These are phyloP conservation scores for Drosophila trichaetosa DNA, from an alignment of 2,888 invertebrate species.

Conservation along the genomic window DNA sequence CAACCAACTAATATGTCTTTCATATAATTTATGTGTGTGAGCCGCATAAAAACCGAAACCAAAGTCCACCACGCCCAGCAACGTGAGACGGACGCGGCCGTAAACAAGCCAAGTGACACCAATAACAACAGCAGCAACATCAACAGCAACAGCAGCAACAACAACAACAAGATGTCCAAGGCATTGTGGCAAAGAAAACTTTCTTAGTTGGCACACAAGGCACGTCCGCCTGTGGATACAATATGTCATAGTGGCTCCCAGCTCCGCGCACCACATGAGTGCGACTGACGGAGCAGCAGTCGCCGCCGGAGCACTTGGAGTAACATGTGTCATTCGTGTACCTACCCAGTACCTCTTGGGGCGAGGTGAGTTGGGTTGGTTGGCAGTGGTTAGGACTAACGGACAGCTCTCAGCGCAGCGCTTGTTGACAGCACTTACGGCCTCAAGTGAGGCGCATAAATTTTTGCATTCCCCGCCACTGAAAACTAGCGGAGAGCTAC, in stretches of 20 bases:
- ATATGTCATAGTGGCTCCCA: constrained; percentile 72
- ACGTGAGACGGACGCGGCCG: constrained; percentile 49
- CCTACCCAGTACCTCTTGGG: background rate
- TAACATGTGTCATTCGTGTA: constrained; percentile 58
- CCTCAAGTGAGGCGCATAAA: constrained; percentile 59
- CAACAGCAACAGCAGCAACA: background rate
- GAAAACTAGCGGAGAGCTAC: background rate
- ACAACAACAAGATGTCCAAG: background rate
- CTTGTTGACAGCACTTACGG: constrained; percentile 72
- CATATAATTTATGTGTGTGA: constrained; percentile 66
- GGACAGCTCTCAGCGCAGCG: constrained; percentile 38
- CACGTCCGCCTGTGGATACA: constrained; percentile 77
- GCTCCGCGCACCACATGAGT: constrained; percentile 36
- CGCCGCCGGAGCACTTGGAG: constrained; percentile 49
- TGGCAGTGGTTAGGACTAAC: background rate
- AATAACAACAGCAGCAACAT: constrained; percentile 16
- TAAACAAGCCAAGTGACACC: constrained; percentile 58
- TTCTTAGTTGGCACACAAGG: constrained; percentile 62
- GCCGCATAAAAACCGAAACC: constrained; percentile 56
- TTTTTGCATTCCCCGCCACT: constrained; percentile 46
- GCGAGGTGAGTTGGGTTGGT: background rate
- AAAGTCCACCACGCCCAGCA: constrained; percentile 39
- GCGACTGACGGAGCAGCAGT: constrained; percentile 12
- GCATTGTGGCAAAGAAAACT: constrained; percentile 48
- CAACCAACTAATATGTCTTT: constrained; percentile 68